phyloP scores from a whole-genome alignment of 2,888 invertebrate species.

The Allolobophora icterica region DNA sequence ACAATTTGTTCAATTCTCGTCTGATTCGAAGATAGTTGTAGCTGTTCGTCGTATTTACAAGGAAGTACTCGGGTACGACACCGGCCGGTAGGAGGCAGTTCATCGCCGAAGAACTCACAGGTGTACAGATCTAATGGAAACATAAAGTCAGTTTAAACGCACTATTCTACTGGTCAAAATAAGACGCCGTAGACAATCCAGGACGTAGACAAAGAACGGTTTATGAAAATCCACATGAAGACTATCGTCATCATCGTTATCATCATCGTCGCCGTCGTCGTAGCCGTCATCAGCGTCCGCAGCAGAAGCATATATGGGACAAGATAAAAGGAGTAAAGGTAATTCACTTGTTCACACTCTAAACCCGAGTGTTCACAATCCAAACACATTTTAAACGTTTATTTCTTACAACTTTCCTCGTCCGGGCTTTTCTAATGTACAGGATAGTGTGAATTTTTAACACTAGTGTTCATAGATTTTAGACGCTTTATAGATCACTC shows the following conservation, averaged over 20 bases:
- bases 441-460: too few relatives aligned
- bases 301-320: too few relatives aligned
- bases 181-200: not conserved
- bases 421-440: too few relatives aligned
- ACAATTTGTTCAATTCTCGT: not conserved
- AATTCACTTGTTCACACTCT: too few relatives aligned
- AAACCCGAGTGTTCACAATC: too few relatives aligned
- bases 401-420: too few relatives aligned
- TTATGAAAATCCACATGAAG: not conserved
- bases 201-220: not conserved
- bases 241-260: not conserved
- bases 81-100: constrained; percentile 17
- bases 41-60: not conserved
- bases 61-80: constrained; percentile 1
- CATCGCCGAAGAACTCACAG: not conserved
- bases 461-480: too few relatives aligned
- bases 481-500: too few relatives aligned
- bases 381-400: too few relatives aligned
- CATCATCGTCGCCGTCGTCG: not conserved
- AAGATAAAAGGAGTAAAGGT: too few relatives aligned
- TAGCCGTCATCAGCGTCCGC: not conserved
- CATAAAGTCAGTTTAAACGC: not conserved
- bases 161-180: not conserved
- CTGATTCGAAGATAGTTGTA: not conserved
- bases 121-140: not conserved